These are phyloP conservation scores for Bufotes viridis DNA, from an alignment of 2,797 vertebrate species.

Conservation along the genomic window DNA sequence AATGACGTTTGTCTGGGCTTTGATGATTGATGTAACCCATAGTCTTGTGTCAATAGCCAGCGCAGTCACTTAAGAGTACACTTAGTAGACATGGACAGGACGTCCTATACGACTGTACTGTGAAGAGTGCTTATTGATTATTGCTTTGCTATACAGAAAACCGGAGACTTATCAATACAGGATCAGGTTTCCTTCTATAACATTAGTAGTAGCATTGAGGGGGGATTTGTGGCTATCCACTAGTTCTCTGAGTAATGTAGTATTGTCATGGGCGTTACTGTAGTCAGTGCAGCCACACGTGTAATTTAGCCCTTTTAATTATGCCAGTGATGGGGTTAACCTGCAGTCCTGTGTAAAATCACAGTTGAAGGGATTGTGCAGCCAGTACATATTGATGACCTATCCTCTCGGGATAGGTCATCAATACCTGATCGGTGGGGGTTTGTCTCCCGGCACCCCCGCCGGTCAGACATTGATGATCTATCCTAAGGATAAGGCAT, in stretches of 20 bases:
- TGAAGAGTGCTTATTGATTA: slow-evolving; percentile 20
- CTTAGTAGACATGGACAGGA: not conserved
- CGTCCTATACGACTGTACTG: slow-evolving; percentile 1
- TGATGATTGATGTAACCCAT: not conserved
- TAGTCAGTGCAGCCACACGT: too few relatives aligned
- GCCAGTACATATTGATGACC: too few relatives aligned
- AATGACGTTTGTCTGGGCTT: not conserved
- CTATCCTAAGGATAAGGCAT: too few relatives aligned
- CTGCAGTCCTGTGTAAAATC: not conserved
- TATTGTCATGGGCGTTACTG: not conserved
- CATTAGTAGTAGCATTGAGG: not conserved
- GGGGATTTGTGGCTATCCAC: not conserved
- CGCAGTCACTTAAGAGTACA: not conserved
- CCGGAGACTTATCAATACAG: not conserved
- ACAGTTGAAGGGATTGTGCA: not conserved
- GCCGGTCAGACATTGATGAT: too few relatives aligned
- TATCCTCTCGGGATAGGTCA: too few relatives aligned
- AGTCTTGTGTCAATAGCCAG: not conserved
- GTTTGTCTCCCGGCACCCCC: too few relatives aligned
- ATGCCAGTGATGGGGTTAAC: not conserved
- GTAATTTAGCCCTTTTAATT: not conserved
- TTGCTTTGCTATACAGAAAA: not conserved
- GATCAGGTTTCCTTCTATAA: not conserved
- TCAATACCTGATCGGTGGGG: too few relatives aligned
- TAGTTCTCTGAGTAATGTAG: not conserved